Base-by-base conservation (phyloP, 2,113 vertebrate genomes). In the Dicerorhinus sumatrensis region DNA sequence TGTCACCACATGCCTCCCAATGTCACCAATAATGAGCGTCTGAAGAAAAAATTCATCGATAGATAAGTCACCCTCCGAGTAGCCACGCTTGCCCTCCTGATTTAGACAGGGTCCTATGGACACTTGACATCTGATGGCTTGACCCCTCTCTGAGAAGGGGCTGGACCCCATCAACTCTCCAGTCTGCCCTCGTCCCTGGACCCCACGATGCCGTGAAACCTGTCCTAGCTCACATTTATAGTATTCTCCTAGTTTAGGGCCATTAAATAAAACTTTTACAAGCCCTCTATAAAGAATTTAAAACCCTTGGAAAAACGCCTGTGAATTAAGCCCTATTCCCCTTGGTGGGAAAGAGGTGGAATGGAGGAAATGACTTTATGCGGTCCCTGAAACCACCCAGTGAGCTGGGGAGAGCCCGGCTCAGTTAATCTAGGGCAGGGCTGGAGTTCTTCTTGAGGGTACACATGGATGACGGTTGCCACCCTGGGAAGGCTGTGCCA, bases 1-100 rank as follows among this genome's bases (percentile, higher is more conserved):
- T 6, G 2, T 0, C 1, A 1, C 1, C 9, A 0, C 20, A 0
- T 0, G 1, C 10, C 48, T 3, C 17, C 8, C 17, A 8, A 8
- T 0, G 1, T 58, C 60, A 29, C 23, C 29, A 0, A 23, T 16
- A 18, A 10, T 17, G 36, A 4, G 18, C 36, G 0, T 3, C 27
- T 6, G 18, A 11, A 51, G 17, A 54, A 11, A 25, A 54, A 48
- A 48, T 48, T 48, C 48, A 12, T 48, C 48, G 2, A 48, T 48
- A 48, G 9, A 48, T 2, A 48, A 10, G 2, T 48, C 48, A 9
- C 48, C 48, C 2, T 48, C 48, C 2, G 48, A 10, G 48, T 1
- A 11, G 48, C 48, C 48, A 48, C 11, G 48, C 48, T 48, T 48
- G 48, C 48, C 48, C 48, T 48, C 10, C 1, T 48, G 48, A 48